phyloP scores from a whole-genome alignment of 2,113 vertebrate genomes.

The Rhizomys pruinosus region DNA sequence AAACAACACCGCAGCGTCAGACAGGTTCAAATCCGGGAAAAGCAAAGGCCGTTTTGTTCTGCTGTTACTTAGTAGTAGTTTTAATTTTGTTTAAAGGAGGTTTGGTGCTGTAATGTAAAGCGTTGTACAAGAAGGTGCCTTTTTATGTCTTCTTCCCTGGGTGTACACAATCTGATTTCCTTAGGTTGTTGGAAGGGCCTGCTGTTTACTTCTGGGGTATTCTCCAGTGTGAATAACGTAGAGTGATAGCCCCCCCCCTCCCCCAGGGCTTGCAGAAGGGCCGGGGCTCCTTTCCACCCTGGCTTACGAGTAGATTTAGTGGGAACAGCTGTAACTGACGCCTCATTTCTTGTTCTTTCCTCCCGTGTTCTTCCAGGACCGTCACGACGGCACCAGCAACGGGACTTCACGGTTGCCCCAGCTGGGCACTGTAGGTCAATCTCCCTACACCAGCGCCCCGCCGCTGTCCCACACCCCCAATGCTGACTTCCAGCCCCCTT shows the following conservation, averaged over 20 bases:
- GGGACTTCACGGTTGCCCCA: slow-evolving; percentile 97
- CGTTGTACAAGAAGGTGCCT: not conserved
- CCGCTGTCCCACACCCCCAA: slow-evolving; percentile 97
- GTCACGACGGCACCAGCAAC: slow-evolving; percentile 97
- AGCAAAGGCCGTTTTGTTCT: slow-evolving; percentile 52
- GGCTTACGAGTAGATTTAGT: not conserved
- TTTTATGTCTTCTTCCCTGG: not conserved
- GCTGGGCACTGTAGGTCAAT: slow-evolving; percentile 96
- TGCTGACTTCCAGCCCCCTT: slow-evolving; percentile 97
- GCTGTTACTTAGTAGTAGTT: slow-evolving; percentile 65
- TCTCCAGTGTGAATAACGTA: not conserved
- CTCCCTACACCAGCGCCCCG: slow-evolving; percentile 96
- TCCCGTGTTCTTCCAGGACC: slow-evolving; percentile 88
- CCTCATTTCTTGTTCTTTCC: slow-evolving; percentile 69
- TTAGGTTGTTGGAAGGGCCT: not conserved
- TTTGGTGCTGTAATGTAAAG: slow-evolving; percentile 38
- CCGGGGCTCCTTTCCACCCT: not conserved
- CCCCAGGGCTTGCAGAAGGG: not conserved
- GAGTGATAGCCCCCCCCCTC: not conserved
- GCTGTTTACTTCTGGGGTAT: not conserved
- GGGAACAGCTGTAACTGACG: slow-evolving; percentile 24
- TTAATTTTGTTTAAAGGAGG: slow-evolving; percentile 76
- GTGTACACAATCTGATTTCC: not conserved
- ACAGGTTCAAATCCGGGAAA: slow-evolving; percentile 20
- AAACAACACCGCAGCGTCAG: slow-evolving; percentile 50